These are phyloP conservation scores for Baronia brevicornis DNA, from an alignment of 2,888 invertebrate species.

Conservation along the genomic window DNA sequence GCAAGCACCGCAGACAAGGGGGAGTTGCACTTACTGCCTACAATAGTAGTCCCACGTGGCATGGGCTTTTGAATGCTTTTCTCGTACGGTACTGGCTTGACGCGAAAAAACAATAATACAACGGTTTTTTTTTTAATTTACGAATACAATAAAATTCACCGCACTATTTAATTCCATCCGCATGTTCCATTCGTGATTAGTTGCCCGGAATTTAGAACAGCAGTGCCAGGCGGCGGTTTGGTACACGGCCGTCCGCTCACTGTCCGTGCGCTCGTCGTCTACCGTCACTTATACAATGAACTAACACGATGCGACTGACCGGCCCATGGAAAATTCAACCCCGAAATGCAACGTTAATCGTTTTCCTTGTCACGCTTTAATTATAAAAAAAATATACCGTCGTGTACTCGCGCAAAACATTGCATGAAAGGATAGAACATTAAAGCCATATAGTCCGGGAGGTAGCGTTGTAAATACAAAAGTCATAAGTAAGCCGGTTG, in stretches of 20 bases:
- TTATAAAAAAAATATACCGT: constrained; percentile 35
- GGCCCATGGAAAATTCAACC: constrained; percentile 60
- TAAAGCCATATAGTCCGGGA: too few relatives aligned
- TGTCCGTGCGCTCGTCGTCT: constrained; percentile 51
- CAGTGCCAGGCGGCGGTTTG: constrained; percentile 60
- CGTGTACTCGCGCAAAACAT: too few relatives aligned
- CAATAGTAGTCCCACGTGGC: constrained; percentile 43
- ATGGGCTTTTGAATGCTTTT: constrained; percentile 51
- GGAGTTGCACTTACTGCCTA: constrained; percentile 53
- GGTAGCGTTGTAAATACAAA: too few relatives aligned
- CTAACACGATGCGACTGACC: constrained; percentile 45
- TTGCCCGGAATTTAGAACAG: constrained; percentile 35
- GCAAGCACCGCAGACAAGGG: constrained; percentile 10
- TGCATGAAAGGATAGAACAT: too few relatives aligned
- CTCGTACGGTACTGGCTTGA: constrained; percentile 59
- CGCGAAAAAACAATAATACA: constrained; percentile 23
- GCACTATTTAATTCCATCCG: constrained; percentile 55
- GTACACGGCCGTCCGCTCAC: constrained; percentile 65
- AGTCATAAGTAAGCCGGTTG: too few relatives aligned
- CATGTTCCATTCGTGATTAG: constrained; percentile 31
- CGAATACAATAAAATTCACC: constrained; percentile 41
- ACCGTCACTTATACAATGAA: constrained; percentile 55
- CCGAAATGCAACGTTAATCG: constrained; percentile 39
- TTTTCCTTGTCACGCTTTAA: constrained; percentile 45
- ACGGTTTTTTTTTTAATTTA: constrained; percentile 25